Evolutionary conservation across 2,888 invertebrate genomes (phyloP), one percentile per base, ranked within the genome.

Genomic region (Encarsia formosa): DNA sequence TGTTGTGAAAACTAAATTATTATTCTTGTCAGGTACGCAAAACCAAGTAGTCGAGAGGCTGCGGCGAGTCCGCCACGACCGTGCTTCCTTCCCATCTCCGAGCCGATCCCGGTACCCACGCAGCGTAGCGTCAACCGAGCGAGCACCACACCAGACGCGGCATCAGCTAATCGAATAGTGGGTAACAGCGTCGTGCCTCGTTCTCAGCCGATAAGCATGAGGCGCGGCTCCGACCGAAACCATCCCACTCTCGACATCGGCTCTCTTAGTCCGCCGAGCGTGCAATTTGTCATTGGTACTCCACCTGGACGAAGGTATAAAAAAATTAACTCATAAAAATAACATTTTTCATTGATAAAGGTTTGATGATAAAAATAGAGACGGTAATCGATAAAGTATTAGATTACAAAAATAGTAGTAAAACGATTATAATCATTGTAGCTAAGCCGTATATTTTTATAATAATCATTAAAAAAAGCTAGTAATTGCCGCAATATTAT

Each of bases 251-350:
- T 86, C 61, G 91, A 93, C 75, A 88, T 95, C 61, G 91, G 89
- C 66, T 94, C 94, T 6, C 81, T 95, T 58, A 94, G 94, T 42
- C 95, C 95, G 57, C 95, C 95, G 58, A 85, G 91, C 62, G 85
- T 91, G 45, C 88, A 91, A 70, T 90, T 91, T 76, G 82, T 86
- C 47, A 87, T 93, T 76, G 90, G 91, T 51, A 91, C 93, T 44
- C 91, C 93, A 49, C 91, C 92, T 40, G 83, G 84, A 42, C 78
- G 79, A 61, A 78, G 82, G 66, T 67, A 61, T 65, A n/a, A n/a
- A n/a, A n/a, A n/a, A n/a, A n/a, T n/a, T n/a, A n/a, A n/a, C n/a
- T n/a, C n/a, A n/a, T n/a, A n/a, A n/a, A n/a, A n/a, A n/a, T n/a
- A n/a, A n/a, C n/a, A n/a, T n/a, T n/a, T n/a, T n/a, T n/a, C n/a